Evolutionary conservation across 2,888 invertebrate species (phyloP), one percentile per base, ranked within the genome.

Genomic region (Hymenopus coronatus): DNA sequence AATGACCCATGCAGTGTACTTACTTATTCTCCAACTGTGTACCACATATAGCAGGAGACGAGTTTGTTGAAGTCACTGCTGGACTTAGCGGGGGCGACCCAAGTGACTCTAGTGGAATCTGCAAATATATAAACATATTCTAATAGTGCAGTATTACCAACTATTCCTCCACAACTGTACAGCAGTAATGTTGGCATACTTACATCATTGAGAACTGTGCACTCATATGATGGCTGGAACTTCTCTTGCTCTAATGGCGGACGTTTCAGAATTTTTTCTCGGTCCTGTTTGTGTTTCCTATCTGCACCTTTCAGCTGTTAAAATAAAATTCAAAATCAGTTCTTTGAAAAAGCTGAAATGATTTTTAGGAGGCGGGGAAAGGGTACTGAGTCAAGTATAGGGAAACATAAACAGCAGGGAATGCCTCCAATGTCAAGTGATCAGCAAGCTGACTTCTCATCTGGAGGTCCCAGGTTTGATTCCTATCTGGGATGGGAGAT

Each of bases 241-340:
- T 98, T 98, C 91, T 98, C 98, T 91, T 97, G 96, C 93, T 98
- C 98, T 2, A 96, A 94, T 27, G 96, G 94, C 7, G 98, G 97
- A 88, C 98, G 94, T 90, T 98, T 97, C 93, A 97, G 95, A 92
- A 99, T 97, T 93, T 98, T 99, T 93, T 99, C 99, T 1, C 98
- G 94, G 93, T 99, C 99, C 92, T 99, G 99, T 92, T 99, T 99
- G 93, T 99, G 98, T 92, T 99, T 99, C 87, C 99, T 95, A 93
- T 99, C 99, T 0, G 99, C 99, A 4, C 99, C 99, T 93, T 99
- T 99, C 90, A 99, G 94, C 94, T 98, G 96, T 93, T 97, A 97
- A 83, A 97, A 33, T 2, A 87, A 70, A 87, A 81, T 20, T 2
- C 20, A 15, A 70, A 70, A 70, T 20, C 4, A 20, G 1, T 70